Percentiles rank a stretch among this genome's conserved stretches.
These are phyloP conservation scores for Chelmon rostratus DNA, from an alignment of 2,797 vertebrate genomes.

Conservation along the genomic window DNA sequence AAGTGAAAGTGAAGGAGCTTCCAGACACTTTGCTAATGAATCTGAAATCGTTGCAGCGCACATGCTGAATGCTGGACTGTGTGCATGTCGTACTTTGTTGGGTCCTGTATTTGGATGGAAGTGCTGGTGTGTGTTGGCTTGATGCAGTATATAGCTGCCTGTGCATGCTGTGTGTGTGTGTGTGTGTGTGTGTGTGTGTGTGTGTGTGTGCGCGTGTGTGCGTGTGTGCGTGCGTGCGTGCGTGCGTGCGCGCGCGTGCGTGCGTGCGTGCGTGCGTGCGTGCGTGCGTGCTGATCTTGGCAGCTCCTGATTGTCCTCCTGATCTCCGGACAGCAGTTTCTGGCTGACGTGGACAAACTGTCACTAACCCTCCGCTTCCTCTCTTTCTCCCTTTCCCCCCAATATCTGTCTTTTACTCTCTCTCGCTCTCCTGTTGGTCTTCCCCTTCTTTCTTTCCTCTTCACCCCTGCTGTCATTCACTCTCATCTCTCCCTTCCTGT, in stretches of 20 bases:
- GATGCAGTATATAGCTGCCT: conserved; percentile 26
- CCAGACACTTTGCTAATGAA: conserved; percentile 32
- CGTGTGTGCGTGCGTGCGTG: conserved; percentile 4
- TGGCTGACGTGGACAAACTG: conserved; percentile 79
- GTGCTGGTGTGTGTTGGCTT: background rate
- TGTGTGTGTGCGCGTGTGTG: background rate
- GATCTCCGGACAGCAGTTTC: conserved; percentile 74
- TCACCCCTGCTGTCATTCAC: conserved; percentile 39
- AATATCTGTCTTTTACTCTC: conserved; percentile 15
- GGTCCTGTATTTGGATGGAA: background rate
- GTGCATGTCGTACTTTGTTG: conserved; percentile 28
- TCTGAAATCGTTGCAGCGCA: background rate
- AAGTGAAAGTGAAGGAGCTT: conserved; percentile 4
- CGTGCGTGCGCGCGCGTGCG: conserved; percentile 17
- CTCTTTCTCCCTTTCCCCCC: conserved; percentile 36
- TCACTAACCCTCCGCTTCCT: conserved; percentile 80
- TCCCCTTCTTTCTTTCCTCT: conserved; percentile 38
- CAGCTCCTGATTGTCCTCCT: conserved; percentile 70
- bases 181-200: background rate
- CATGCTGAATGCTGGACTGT: background rate
- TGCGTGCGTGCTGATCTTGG: conserved; percentile 58
- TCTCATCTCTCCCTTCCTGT: conserved; percentile 53
- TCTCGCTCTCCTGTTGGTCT: conserved; percentile 43
- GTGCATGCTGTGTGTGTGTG: conserved; percentile 46
- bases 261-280: conserved; percentile 21